Evolutionary conservation across 2,888 invertebrate species (phyloP).

Genomic region (Uloborus plumipes): DNA sequence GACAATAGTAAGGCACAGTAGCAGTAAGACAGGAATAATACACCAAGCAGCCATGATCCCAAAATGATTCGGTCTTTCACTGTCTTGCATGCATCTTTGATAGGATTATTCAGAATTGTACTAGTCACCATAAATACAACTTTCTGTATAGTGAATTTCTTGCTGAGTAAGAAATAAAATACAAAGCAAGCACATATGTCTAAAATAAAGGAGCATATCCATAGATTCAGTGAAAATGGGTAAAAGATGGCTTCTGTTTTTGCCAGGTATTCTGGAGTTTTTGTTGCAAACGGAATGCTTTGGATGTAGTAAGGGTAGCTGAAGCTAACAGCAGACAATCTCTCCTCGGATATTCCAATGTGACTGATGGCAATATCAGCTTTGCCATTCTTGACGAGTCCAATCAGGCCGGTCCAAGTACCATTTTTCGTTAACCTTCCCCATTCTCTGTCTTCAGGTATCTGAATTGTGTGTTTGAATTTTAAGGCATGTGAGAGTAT

Average conservation of each 20-base stretch:
- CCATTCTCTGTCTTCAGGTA: constrained; percentile 6
- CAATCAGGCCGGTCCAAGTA: constrained; percentile 67
- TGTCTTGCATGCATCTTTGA: neutral
- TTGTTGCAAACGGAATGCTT: constrained; percentile 10
- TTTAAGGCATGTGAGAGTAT: constrained; percentile 7
- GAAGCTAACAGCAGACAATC: constrained; percentile 75
- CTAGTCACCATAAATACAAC: constrained; percentile 2
- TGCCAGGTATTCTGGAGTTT: constrained; percentile 2
- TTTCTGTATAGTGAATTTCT: neutral
- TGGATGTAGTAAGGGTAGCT: constrained; percentile 69
- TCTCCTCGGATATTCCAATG: constrained; percentile 74
- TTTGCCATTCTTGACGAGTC: constrained; percentile 25
- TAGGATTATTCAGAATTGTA: constrained; percentile 9
- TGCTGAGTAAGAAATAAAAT: neutral
- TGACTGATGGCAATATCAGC: constrained; percentile 75
- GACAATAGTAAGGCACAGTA: constrained; percentile 31
- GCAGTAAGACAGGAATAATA: constrained; percentile 9
- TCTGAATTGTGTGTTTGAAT: constrained; percentile 1
- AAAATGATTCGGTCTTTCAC: constrained; percentile 5
- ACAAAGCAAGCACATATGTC: neutral
- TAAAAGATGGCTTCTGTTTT: constrained; percentile 7
- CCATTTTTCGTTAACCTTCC: constrained; percentile 5
- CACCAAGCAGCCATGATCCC: neutral
- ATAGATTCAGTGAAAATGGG: constrained; percentile 14
- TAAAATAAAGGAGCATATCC: neutral